Evolutionary conservation across 30 jellyfish, hydroid and myxozoan species (phyloP).

Genomic region (Pelagia noctiluca): DNA sequence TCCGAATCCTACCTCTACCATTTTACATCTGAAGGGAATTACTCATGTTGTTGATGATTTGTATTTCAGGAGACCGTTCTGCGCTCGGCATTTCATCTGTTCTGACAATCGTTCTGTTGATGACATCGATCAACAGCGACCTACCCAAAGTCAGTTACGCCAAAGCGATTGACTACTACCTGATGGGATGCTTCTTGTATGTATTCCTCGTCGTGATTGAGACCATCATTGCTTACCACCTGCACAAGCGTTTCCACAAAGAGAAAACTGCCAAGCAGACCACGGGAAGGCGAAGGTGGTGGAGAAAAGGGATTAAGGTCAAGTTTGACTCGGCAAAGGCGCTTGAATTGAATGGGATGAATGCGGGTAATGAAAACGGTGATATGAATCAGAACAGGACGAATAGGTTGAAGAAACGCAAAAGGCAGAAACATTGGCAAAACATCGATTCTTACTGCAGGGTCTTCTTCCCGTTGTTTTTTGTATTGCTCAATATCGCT

Average conservation of each 20-base stretch:
- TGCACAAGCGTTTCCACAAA: not conserved
- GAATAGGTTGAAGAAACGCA: no score
- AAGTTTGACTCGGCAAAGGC: no score
- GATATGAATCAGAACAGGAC: no score
- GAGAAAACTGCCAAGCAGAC: no score
- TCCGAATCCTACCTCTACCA: not conserved
- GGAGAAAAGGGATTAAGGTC: no score
- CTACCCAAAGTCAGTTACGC: conserved; percentile 46
- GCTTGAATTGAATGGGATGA: no score
- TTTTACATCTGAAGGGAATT: not conserved
- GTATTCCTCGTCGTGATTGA: conserved; percentile 5
- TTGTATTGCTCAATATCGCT: not conserved
- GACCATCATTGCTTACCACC: conserved; percentile 5
- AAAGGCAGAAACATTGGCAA: no score
- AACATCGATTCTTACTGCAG: not conserved
- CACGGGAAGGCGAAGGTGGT: no score
- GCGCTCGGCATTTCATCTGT: conserved; percentile 22
- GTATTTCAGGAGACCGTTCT: conserved; percentile 26
- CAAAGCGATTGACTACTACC: conserved; percentile 36
- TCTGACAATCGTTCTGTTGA: conserved; percentile 20
- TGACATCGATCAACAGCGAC: conserved; percentile 20
- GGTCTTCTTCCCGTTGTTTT: not conserved
- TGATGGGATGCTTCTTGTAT: conserved; percentile 20
- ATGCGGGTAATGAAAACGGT: no score
- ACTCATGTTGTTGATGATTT: not conserved